Conservation (phyloP, 2,888 invertebrate species). For the Meliscaeva auricollis region DNA sequence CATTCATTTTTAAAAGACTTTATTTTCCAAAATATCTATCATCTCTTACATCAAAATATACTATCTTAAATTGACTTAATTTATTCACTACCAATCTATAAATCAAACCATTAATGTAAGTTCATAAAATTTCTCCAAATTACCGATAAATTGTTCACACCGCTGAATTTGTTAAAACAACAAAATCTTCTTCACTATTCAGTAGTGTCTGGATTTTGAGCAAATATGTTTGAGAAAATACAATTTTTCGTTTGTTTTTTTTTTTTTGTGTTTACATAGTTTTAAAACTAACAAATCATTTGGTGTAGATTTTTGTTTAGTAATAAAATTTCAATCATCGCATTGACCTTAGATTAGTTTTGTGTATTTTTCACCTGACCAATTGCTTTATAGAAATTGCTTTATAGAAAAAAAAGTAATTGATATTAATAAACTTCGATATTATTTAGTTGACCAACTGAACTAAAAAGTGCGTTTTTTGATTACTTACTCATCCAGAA, state of each 20-base stretch:
- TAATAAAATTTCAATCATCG: slow-evolving; percentile 10
- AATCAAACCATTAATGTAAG: slow-evolving; percentile 35
- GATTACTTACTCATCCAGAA: too few relatives aligned
- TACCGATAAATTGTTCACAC: slow-evolving; percentile 5
- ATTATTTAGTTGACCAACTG: too few relatives aligned
- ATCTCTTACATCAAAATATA: background rate
- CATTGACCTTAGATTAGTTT: slow-evolving; percentile 6
- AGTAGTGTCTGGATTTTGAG: slow-evolving; percentile 45
- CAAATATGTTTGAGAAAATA: background rate
- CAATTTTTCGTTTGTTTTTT: background rate
- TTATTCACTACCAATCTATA: slow-evolving; percentile 34
- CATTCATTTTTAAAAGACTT: background rate
- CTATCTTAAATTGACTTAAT: slow-evolving; percentile 5
- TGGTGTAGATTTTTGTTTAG: background rate
- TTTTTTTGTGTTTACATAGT: slow-evolving; percentile 29
- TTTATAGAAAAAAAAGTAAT: too few relatives aligned
- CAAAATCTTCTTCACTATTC: slow-evolving; percentile 46
- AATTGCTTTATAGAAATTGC: background rate
- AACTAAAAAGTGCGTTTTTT: too few relatives aligned
- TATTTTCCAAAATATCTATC: background rate
- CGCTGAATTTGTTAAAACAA: slow-evolving; percentile 20
- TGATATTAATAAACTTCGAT: too few relatives aligned
- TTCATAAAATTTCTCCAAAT: slow-evolving; percentile 51
- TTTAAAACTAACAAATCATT: slow-evolving; percentile 49
- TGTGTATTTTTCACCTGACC: slow-evolving; percentile 29